These are phyloP conservation scores for Numenius phaeopus DNA, from an alignment of 2,797 vertebrate genomes.

Conservation along the genomic window DNA sequence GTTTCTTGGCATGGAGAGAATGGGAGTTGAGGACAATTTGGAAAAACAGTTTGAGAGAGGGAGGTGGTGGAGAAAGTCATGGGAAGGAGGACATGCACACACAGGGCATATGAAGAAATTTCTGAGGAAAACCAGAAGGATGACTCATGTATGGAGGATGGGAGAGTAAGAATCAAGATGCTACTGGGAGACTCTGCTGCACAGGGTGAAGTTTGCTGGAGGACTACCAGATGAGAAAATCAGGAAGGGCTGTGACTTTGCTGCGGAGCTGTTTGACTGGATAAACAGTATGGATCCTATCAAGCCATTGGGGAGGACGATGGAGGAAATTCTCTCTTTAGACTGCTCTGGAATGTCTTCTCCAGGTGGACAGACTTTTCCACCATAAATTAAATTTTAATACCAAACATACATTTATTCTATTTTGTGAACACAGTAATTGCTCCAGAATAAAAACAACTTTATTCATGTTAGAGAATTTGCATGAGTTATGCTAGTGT, in stretches of 20 bases:
- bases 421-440: neutral
- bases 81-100: neutral
- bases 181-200: neutral
- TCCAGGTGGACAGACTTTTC: neutral
- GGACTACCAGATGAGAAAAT: neutral
- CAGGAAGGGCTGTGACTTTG: neutral
- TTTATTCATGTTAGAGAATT: neutral
- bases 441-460: neutral
- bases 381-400: neutral
- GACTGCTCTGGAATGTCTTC: neutral
- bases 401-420: neutral
- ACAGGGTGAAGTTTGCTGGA: neutral
- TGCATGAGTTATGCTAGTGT: neutral
- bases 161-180: neutral
- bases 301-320: neutral
- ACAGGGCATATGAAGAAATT: neutral
- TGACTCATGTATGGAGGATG: neutral
- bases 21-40: neutral
- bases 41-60: neutral
- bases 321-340: neutral
- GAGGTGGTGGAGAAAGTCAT: neutral
- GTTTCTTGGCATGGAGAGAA: neutral
- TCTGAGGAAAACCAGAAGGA: neutral
- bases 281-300: neutral
- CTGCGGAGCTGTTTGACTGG: neutral